Conservation (phyloP, 2,888 invertebrate species). For the Thelaira solivaga region DNA sequence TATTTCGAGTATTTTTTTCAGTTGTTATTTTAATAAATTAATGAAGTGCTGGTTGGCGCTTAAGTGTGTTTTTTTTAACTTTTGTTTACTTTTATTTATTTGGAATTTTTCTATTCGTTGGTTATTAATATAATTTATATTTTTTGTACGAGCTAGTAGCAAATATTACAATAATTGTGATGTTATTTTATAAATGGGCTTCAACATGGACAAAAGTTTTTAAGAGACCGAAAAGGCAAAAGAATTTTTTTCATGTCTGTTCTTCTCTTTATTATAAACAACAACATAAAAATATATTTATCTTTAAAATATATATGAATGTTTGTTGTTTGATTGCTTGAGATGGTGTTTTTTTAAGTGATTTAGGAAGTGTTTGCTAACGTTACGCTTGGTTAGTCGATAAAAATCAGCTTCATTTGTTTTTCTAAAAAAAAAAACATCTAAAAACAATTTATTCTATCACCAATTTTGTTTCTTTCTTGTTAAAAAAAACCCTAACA, state of each 20-base stretch:
- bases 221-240: constrained; percentile 20
- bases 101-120: constrained; percentile 25
- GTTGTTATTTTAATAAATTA: constrained; percentile 64
- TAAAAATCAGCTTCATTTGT: constrained; percentile 70
- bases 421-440: not conserved
- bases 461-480: constrained; percentile 1
- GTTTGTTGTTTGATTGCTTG: not conserved
- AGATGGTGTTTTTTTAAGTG: constrained; percentile 64
- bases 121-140: constrained; percentile 59
- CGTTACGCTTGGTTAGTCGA: constrained; percentile 75
- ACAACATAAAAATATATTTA: constrained; percentile 26
- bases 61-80: constrained; percentile 58
- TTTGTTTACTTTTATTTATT: constrained; percentile 45
- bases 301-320: constrained; percentile 8
- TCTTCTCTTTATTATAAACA: constrained; percentile 25
- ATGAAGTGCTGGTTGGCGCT: constrained; percentile 64
- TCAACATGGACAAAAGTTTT: constrained; percentile 8
- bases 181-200: constrained; percentile 41
- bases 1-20: constrained; percentile 17
- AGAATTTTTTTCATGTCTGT: not conserved
- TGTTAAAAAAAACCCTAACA: not conserved
- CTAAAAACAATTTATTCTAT: no score
- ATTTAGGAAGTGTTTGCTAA: constrained; percentile 75
- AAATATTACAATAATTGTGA: constrained; percentile 35
- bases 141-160: constrained; percentile 42